phyloP scores from a whole-genome alignment of 2,797 vertebrate species.

The Chanos chanos region DNA sequence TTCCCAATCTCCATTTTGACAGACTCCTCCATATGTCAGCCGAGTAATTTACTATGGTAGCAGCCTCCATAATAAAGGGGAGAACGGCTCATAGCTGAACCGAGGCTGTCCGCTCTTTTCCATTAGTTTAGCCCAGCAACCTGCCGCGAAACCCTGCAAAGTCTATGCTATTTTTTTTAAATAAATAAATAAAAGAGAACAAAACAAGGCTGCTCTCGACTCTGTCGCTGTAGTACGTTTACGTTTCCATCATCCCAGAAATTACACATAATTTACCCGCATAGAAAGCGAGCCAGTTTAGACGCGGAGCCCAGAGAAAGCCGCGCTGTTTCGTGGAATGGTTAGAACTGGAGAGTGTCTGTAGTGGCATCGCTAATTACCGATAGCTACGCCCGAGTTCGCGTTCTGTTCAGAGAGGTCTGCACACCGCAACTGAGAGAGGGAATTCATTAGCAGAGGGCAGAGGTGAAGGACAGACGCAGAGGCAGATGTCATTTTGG shows the following conservation, averaged over 20 bases:
- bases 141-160: conserved; percentile 7
- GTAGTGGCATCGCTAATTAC: conserved; percentile 37
- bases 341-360: conserved; percentile 13
- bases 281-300: conserved; percentile 35
- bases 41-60: background rate
- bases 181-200: conserved; percentile 13
- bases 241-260: conserved; percentile 54
- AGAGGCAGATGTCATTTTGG: no score
- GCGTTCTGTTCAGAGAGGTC: conserved; percentile 26
- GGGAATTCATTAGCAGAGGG: conserved; percentile 20
- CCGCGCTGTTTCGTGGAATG: conserved; percentile 4
- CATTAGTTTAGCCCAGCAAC: conserved; percentile 5
- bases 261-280: conserved; percentile 53
- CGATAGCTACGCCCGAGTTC: conserved; percentile 24
- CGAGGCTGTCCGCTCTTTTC: background rate
- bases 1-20: conserved; percentile 20
- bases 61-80: conserved; percentile 11
- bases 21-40: conserved; percentile 20
- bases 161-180: background rate
- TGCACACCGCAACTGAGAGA: conserved; percentile 19
- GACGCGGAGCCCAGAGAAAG: conserved; percentile 12
- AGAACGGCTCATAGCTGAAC: background rate
- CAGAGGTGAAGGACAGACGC: conserved; percentile 22
- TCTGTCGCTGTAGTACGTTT: conserved; percentile 47
- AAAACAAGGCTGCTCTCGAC: conserved; percentile 24